Conservation (phyloP, 2,797 vertebrate species). For the Cossypha dichroa region DNA sequence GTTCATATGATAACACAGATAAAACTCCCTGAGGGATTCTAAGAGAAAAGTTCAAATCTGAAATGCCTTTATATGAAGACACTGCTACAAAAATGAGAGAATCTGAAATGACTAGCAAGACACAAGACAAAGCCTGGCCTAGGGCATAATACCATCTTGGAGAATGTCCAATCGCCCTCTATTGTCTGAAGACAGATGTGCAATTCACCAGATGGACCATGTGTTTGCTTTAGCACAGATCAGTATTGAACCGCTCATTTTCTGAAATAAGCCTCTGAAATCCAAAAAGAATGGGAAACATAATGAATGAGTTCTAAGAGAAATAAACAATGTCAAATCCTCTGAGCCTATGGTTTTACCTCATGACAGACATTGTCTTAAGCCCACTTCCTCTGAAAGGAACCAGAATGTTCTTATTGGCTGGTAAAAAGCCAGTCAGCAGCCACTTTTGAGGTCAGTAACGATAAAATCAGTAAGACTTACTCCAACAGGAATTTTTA, state of each 20-base stretch:
- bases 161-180: constrained; percentile 52
- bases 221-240: constrained; percentile 61
- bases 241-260: constrained; percentile 59
- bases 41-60: constrained; percentile 34
- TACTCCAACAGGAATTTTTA: constrained; percentile 53
- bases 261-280: constrained; percentile 65
- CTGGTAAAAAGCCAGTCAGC: constrained; percentile 57
- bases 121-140: constrained; percentile 41
- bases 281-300: constrained; percentile 64
- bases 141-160: constrained; percentile 54
- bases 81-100: background rate
- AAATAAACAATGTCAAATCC: constrained; percentile 69
- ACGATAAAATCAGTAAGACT: constrained; percentile 64
- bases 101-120: constrained; percentile 16
- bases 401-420: constrained; percentile 1
- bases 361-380: constrained; percentile 40
- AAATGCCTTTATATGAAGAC: constrained; percentile 15
- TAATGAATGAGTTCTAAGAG: constrained; percentile 65
- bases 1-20: background rate
- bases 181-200: constrained; percentile 60
- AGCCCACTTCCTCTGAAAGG: constrained; percentile 56
- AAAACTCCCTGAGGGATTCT: background rate
- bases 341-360: constrained; percentile 47
- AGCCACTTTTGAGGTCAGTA: background rate
- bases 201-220: constrained; percentile 38